Conservation (phyloP, 2,113 vertebrate species). For the Sinocyclocheilus anshuiensis region DNA sequence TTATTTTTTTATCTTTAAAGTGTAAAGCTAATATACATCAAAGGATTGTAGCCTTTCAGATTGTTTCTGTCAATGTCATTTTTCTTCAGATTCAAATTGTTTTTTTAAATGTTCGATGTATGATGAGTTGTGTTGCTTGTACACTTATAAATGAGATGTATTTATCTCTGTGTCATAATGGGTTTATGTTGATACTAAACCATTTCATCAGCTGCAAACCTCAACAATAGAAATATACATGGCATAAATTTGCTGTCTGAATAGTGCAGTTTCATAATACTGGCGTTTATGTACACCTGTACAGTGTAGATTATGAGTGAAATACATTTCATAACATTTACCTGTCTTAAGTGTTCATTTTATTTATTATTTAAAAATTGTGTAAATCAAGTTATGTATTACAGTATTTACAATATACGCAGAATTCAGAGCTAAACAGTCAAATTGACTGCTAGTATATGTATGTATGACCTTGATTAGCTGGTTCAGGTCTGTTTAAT, state of each 20-base stretch:
- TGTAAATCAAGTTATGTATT: no score
- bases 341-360: neutral
- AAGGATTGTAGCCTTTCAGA: neutral
- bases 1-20: neutral
- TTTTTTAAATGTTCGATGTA: neutral
- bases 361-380: no score
- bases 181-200: neutral
- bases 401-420: no score
- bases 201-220: neutral
- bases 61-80: neutral
- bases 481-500: no score
- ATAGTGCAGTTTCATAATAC: neutral
- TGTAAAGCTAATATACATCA: neutral
- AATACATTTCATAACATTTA: constrained; percentile 3
- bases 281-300: neutral
- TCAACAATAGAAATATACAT: neutral
- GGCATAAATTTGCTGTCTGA: neutral
- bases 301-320: neutral
- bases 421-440: no score
- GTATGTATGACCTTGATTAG: no score
- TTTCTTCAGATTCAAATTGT: neutral
- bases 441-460: no score
- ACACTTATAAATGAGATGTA: neutral
- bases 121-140: neutral
- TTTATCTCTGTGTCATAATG: neutral